phyloP scores from a whole-genome alignment of 2,888 invertebrate genomes.

The Nomada ferruginata region DNA sequence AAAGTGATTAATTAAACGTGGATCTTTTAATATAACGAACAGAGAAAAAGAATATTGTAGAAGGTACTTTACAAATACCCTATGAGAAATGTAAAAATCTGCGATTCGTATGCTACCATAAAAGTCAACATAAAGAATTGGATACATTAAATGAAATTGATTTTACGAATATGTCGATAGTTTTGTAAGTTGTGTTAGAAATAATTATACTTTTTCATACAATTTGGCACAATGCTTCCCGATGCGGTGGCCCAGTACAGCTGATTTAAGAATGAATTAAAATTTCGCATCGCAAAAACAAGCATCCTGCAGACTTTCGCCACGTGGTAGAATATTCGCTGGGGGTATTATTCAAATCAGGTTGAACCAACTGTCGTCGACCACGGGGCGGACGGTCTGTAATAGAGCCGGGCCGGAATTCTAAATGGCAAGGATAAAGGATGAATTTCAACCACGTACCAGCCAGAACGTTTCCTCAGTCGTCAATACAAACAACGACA shows the following conservation, averaged over 20 bases:
- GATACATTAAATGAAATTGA: too few species aligned
- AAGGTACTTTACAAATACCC: too few species aligned
- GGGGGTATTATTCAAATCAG: conserved; percentile 70
- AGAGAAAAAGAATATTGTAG: neutral
- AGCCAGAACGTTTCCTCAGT: conserved; percentile 7
- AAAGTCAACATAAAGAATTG: too few species aligned
- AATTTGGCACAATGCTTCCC: too few species aligned
- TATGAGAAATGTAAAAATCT: too few species aligned
- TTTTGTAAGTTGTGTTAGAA: too few species aligned
- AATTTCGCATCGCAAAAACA: conserved; percentile 5
- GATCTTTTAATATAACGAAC: neutral
- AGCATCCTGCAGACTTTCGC: neutral
- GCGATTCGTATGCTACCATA: too few species aligned
- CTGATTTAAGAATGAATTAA: conserved; percentile 41
- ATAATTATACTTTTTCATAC: too few species aligned
- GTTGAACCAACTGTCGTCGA: conserved; percentile 46
- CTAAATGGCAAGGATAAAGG: conserved; percentile 37
- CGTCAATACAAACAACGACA: conserved; percentile 25
- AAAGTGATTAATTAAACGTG: neutral
- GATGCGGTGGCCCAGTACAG: conserved; percentile 8
- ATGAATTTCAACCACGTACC: conserved; percentile 41
- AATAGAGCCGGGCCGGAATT: conserved; percentile 45
- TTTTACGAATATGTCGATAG: too few species aligned
- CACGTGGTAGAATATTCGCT: conserved; percentile 55
- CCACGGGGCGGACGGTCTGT: conserved; percentile 54